Evolutionary conservation across 2,797 vertebrate genomes (phyloP), one percentile per base, ranked within the genome.

Genomic region (Labroides dimidiatus): DNA sequence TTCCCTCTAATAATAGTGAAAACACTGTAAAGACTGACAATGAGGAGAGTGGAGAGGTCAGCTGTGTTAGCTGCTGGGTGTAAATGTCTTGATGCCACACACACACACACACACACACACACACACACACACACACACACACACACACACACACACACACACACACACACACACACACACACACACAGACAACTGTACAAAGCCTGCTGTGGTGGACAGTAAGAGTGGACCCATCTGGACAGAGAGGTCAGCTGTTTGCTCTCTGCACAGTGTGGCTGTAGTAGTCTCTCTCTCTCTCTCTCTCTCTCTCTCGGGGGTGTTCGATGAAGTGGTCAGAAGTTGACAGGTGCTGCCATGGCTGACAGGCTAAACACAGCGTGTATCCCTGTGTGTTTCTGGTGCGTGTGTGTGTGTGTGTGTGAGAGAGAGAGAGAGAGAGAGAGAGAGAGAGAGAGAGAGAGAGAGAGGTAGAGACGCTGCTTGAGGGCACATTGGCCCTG

Each of bases 291-390:
- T 43, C 33, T 13, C 36, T 15, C 43, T 39, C 48, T 30, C 39
- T 24, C 49, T 45, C 43, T 24, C 20, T 27, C 43, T 76, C 54
- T 14, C 9, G 39, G 70, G 64, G 81, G 64, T 69, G 82, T 84
- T 73, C 78, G 56, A 93, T 93, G 88, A 93, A 94, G 91, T 92
- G 93, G 92, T 94, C 92, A 93, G 85, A 67, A 47, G 77, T 78
- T 93, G 92, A 93, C 92, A 93, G 90, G 89, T 86, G 84, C 75
- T 82, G 73, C 87, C 71, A 82, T 85, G 85, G 90, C 87, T 93
- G 91, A 89, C 92, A 89, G 88, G 81, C 76, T 79, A 81, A 81
- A 88, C 77, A 81, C 81, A 75, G 59, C 52, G 1, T 76, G 80
- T 55, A 45, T 78, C 59, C 39, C 63, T 53, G 49, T 53, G 70